A percentile compares a stretch with the other conserved stretches of the same genome.
Conservation (phyloP, 2,113 vertebrate species). For the Gobiocypris rarus region DNA sequence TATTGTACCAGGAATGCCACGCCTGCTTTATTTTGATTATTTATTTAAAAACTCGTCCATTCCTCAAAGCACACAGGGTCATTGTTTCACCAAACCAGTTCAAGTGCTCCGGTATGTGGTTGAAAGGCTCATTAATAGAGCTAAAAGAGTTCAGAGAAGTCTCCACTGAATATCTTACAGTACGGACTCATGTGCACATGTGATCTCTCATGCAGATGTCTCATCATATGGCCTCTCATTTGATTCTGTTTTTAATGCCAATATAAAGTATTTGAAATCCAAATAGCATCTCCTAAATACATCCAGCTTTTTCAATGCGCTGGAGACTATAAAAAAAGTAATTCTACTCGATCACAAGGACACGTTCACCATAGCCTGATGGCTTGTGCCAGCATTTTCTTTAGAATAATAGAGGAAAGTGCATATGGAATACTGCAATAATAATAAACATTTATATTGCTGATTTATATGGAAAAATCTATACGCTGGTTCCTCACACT, state of each 20-base stretch:
- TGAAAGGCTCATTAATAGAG: background rate
- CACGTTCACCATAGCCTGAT: background rate
- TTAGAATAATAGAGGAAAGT: slow-evolving; percentile 33
- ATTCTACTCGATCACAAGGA: slow-evolving; percentile 26
- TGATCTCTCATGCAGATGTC: background rate
- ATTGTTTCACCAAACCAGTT: slow-evolving; percentile 19
- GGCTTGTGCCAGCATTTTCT: background rate
- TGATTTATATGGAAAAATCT: slow-evolving; percentile 53
- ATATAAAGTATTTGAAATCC: slow-evolving; percentile 6
- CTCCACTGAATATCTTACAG: background rate
- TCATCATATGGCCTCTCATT: background rate
- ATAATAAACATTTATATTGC: slow-evolving; percentile 58
- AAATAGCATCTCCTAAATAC: slow-evolving; percentile 10
- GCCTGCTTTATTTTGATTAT: slow-evolving; percentile 43
- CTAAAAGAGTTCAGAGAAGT: background rate
- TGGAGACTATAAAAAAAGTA: slow-evolving; percentile 25
- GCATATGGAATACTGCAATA: slow-evolving; percentile 46
- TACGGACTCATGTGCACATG: background rate
- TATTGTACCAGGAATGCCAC: slow-evolving; percentile 24
- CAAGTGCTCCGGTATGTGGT: background rate
- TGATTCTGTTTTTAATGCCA: slow-evolving; percentile 5
- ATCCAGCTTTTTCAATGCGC: slow-evolving; percentile 8
- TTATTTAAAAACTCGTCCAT: slow-evolving; percentile 38
- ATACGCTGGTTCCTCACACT: slow-evolving; percentile 34
- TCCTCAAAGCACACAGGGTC: slow-evolving; percentile 29